Evolutionary conservation across 1,140 invertebrate genomes (phyloP), one percentile per base, ranked within the genome.

Genomic region (Calliopsis andreniformis): DNA sequence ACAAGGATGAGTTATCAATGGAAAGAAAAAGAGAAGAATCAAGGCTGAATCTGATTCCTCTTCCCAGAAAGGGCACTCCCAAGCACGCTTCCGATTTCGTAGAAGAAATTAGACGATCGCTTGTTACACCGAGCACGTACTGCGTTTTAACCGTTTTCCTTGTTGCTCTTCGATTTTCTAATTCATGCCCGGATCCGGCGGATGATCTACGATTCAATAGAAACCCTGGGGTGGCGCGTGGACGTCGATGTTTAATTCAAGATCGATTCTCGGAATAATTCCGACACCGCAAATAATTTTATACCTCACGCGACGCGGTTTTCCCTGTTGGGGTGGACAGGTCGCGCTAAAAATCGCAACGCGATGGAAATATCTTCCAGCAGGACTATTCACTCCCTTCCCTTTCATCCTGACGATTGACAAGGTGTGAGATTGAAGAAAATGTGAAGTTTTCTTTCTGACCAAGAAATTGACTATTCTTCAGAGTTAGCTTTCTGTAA

Each of bases 141-240:
- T 14, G n/a, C n/a, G 35, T 16, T 30, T 30, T n/a, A 18, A 55
- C 6, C 47, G 35, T 66, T 35, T 20, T 20, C 18, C 30, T 30
- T 39, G 14, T 47, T 47, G 14, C 20, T 73, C 42, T 23, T 43
- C 8, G 55, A 69, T 76, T 69, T 61, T 76, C 64, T 51, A 51
- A 76, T 69, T 43, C 72, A 18, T 35, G 16, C 5, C 20, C 32
- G 49, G 62, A 32, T 53, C 70, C 47, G 45, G 12, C 18, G 47
- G 25, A 23, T 56, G 64, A 76, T 76, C 63, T 76, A 69, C 73
- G 73, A 76, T 76, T 69, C 63, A 32, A 76, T 76, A 76, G 66
- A 76, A 69, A 76, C 51, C 55, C 14, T 30, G 12, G 1, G 32
- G 42, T 25, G 30, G 55, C 53, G 45, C 43, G 53, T 69, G 64